phyloP scores from a whole-genome alignment of 2,797 vertebrate species.

The Gallinago nigripennis region DNA sequence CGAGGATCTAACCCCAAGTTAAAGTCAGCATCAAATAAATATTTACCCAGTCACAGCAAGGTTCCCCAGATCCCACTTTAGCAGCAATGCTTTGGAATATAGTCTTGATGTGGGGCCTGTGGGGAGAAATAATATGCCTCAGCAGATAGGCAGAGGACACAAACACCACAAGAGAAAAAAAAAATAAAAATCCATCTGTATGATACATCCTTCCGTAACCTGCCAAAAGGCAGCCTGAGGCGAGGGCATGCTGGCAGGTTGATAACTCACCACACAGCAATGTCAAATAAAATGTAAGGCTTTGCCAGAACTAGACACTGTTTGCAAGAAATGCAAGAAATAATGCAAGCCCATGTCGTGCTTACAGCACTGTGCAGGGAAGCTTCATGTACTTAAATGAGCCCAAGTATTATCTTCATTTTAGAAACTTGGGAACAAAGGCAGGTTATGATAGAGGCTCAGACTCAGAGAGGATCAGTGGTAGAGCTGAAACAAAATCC shows the following conservation, averaged over 20 bases:
- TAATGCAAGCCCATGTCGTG: background rate
- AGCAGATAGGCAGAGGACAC: background rate
- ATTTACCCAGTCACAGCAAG: slow-evolving; percentile 98
- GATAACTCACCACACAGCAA: background rate
- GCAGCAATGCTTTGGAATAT: slow-evolving; percentile 97
- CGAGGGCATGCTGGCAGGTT: background rate
- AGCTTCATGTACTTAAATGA: background rate
- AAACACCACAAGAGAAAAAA: background rate
- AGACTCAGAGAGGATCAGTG: background rate
- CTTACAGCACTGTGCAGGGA: background rate
- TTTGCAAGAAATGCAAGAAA: background rate
- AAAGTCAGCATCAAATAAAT: background rate
- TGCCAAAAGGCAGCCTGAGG: background rate
- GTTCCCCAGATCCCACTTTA: slow-evolving; percentile 94
- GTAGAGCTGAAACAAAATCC: background rate
- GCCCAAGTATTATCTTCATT: background rate
- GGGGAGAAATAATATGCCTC: background rate
- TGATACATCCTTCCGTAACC: background rate
- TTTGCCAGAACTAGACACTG: background rate
- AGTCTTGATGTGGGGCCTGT: slow-evolving; percentile 93
- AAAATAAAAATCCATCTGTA: rapidly evolving
- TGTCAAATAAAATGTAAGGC: background rate
- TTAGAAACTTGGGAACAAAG: background rate
- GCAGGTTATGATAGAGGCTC: background rate
- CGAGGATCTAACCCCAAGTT: background rate